A percentile compares a stretch with the other conserved stretches of the same genome.
Evolutionary conservation across 2,888 invertebrate genomes (phyloP).

Genomic region (Hypolimnas misippus): DNA sequence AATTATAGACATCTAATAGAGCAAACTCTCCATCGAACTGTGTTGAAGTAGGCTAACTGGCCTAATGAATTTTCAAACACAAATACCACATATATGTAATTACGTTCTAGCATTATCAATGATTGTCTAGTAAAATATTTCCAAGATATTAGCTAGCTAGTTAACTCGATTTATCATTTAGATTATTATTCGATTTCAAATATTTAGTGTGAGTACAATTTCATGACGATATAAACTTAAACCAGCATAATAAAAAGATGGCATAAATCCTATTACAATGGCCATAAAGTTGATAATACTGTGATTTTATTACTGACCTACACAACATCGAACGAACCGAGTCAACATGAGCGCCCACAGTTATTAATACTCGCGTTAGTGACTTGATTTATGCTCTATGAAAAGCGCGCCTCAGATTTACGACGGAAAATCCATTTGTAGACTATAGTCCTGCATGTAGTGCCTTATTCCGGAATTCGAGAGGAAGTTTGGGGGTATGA

Average conservation of each 20-base stretch:
- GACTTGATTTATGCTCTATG: slow-evolving; percentile 40
- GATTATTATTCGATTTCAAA: neutral
- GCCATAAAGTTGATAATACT: neutral
- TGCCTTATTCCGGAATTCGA: slow-evolving; percentile 28
- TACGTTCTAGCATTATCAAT: no score
- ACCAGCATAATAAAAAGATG: neutral
- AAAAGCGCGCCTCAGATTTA: slow-evolving; percentile 40
- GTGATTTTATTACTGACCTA: neutral
- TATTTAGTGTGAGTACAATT: neutral
- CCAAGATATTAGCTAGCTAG: no score
- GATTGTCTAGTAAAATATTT: no score
- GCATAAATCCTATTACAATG: neutral
- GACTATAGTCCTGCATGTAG: slow-evolving; percentile 30
- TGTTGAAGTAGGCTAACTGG: no score
- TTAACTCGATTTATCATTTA: no score
- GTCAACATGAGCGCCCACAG: slow-evolving; percentile 37
- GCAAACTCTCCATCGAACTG: no score
- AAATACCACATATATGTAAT: no score
- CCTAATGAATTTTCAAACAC: no score
- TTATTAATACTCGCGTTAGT: slow-evolving; percentile 41
- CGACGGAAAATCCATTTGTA: slow-evolving; percentile 41
- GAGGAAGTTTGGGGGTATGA: slow-evolving; percentile 13
- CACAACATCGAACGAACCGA: slow-evolving; percentile 13
- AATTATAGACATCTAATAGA: no score
- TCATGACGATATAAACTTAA: neutral